Evolutionary conservation across 2,888 invertebrate genomes (phyloP).

Genomic region (Meloe dianella): DNA sequence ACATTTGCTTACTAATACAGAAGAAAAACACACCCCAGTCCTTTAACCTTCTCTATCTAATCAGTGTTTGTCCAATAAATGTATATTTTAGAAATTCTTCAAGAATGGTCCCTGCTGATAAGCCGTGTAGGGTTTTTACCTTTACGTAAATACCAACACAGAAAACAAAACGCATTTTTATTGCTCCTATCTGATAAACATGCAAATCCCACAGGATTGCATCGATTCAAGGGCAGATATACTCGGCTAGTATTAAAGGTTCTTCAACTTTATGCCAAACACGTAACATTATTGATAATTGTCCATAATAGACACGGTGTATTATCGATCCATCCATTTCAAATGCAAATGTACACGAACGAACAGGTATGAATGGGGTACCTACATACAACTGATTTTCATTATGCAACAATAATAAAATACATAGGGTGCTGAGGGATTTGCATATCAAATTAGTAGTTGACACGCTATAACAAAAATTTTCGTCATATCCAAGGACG

Average conservation of each 20-base stretch:
- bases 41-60: constrained; percentile 20
- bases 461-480: background rate
- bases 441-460: background rate
- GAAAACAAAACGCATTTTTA: background rate
- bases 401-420: constrained; percentile 13
- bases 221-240: constrained; percentile 17
- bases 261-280: constrained; percentile 26
- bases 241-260: constrained; percentile 16
- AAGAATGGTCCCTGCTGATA: constrained; percentile 17
- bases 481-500: background rate
- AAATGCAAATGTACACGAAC: background rate
- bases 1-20: background rate
- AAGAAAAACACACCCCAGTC: background rate
- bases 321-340: background rate
- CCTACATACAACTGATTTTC: constrained; percentile 12
- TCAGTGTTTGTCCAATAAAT: constrained; percentile 18
- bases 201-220: constrained; percentile 24
- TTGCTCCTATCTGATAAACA: constrained; percentile 25
- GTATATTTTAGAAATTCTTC: constrained; percentile 22
- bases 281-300: constrained; percentile 19
- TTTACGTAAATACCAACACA: background rate
- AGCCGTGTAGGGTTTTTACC: background rate
- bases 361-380: constrained; percentile 15
- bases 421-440: background rate
- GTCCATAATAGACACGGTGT: background rate